Evolutionary conservation across 2,888 invertebrate species (phyloP), one percentile per base, ranked within the genome.

Genomic region (Pterostichus niger): DNA sequence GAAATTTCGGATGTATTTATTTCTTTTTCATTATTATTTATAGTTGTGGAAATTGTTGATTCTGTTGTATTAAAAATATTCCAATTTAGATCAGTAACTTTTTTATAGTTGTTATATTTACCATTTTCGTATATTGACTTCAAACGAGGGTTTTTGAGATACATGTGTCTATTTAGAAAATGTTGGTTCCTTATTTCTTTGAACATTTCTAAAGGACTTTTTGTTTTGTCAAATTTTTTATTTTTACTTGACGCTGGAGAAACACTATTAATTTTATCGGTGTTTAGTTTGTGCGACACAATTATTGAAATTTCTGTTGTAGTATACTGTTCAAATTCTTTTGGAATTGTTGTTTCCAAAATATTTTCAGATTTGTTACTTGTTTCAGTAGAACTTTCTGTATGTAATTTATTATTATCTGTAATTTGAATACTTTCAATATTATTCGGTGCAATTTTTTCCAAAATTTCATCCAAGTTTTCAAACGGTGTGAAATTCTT

Each of bases 121-220:
- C 54, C 56, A 35, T 17, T 61, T 44, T 61, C 24, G 11, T 73
- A 40, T 11, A 31, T 40, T 56, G 54, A 49, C 73, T 81, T 52
- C 4, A 54, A 46, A 35, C 59, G 17, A 10, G 64, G 79, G 33
- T 49, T 59, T 31, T 80, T 77, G 11, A 33, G 31, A 40, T 56
- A 56, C 4, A 56, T 64, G 9, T 64, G 31, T 52, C 68, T 80
- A 13, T 68, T 49, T 31, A 49, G 13, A 35, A 52, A 68, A 61
- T 40, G 24, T 31, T 80, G 56, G 3, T 44, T 56, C 17, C 35
- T 81, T 54, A 71, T 24, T 13, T 71, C 17, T 68, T 80, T 68
- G 7, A 49, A 24, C 5, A 78, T 40, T 1, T 40, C 40, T 40
- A 40, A 40, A 1, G 40, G 9, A 79, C 6, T 11, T 13, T 61